A percentile compares a stretch with the other conserved stretches of the same genome.
Conservation (phyloP, 2,113 vertebrate species). For the Fulica atra region DNA sequence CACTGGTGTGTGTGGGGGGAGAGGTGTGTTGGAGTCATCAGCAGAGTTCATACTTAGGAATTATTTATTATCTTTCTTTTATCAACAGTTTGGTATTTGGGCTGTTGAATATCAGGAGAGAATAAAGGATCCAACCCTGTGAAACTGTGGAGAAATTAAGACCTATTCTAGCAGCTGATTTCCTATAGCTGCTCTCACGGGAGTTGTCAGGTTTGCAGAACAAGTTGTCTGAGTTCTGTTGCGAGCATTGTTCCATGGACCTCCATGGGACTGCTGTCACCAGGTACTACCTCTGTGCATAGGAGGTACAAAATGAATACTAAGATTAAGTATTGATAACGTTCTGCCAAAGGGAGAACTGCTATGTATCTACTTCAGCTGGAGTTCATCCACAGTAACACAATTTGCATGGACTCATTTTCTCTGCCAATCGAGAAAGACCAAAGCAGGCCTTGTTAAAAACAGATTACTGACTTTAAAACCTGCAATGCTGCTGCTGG, state of each 20-base stretch:
- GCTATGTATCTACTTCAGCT: neutral
- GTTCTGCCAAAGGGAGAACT: neutral
- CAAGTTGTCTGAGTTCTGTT: neutral
- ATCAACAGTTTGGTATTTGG: neutral
- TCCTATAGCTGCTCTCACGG: neutral
- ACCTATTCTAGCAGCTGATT: neutral
- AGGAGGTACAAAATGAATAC: neutral
- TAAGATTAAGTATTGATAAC: neutral
- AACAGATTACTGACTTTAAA: neutral
- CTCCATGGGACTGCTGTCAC: neutral
- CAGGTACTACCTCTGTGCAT: neutral
- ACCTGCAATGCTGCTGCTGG: neutral
- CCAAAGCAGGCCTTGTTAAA: neutral
- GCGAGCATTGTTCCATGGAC: fast-evolving
- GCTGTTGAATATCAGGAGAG: neutral
- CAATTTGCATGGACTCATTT: neutral
- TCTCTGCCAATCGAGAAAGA: neutral
- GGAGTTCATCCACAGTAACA: neutral
- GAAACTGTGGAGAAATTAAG: neutral
- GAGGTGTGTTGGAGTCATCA: neutral
- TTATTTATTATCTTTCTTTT: neutral
- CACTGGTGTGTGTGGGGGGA: no score
- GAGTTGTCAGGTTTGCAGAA: neutral
- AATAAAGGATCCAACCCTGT: neutral
- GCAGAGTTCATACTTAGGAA: neutral